Conservation (phyloP, 2,888 invertebrate genomes). For the Protophormia terraenovae region DNA sequence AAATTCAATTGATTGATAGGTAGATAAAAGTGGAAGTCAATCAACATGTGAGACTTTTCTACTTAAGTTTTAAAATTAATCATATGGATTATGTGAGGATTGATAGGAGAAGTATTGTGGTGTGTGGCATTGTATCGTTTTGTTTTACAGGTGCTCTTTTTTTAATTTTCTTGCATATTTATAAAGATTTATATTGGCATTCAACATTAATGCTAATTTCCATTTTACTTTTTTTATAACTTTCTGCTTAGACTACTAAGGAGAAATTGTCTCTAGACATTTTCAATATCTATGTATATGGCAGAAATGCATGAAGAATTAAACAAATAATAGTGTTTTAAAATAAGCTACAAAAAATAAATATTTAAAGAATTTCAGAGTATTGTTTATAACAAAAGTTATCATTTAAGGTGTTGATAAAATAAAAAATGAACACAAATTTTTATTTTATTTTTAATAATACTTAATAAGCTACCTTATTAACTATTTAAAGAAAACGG, state of each 20-base stretch:
- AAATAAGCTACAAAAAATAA: not conserved
- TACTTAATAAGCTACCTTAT: not conserved
- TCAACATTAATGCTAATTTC: constrained; percentile 25
- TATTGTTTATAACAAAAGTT: constrained; percentile 23
- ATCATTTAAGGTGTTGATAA: not conserved
- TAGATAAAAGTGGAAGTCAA: not conserved
- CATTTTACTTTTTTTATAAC: not conserved
- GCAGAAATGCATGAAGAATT: not conserved
- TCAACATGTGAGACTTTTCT: no score
- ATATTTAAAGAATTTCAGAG: not conserved
- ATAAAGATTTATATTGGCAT: not conserved
- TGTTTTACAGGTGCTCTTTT: constrained; percentile 8
- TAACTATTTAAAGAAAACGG: not conserved
- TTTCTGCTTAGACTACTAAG: not conserved
- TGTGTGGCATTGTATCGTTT: not conserved
- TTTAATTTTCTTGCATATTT: not conserved
- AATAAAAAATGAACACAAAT: not conserved
- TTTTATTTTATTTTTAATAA: not conserved
- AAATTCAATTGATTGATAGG: not conserved
- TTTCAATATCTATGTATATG: not conserved
- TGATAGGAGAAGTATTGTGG: no score
- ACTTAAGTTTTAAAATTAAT: not conserved
- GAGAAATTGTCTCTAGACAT: not conserved
- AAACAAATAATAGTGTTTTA: not conserved
- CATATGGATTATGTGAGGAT: not conserved